phyloP scores from a whole-genome alignment of 2,888 invertebrate species.

The Ceratothoa steindachneri region DNA sequence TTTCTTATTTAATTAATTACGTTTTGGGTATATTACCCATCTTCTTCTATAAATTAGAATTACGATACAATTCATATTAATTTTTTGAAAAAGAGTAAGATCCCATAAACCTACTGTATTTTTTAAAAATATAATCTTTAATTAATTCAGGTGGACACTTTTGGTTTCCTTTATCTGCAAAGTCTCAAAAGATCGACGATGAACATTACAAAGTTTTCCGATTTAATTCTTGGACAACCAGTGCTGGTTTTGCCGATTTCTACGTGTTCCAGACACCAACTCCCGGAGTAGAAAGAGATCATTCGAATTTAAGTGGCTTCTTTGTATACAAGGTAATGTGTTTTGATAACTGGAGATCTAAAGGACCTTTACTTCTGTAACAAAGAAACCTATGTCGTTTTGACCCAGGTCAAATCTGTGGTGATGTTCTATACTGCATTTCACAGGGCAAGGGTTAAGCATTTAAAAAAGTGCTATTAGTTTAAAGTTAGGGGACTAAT shows the following conservation, averaged over 20 bases:
- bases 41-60: no score
- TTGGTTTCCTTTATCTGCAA: slow-evolving; percentile 26
- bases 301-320: slow-evolving; percentile 18
- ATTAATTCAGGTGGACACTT: slow-evolving; percentile 34
- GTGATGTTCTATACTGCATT: no score
- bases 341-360: no score
- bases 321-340: slow-evolving; percentile 21
- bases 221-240: slow-evolving; percentile 21
- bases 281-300: slow-evolving; percentile 10
- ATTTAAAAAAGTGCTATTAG: no score
- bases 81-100: not conserved
- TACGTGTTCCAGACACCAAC: slow-evolving; percentile 20
- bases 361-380: no score
- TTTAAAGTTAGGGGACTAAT: no score
- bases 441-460: no score
- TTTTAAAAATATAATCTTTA: no score
- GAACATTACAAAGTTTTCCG: not conserved
- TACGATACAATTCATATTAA: not conserved
- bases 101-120: not conserved
- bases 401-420: no score
- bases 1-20: no score
- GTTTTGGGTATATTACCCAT: no score
- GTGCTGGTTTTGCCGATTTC: slow-evolving; percentile 23
- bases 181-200: slow-evolving; percentile 6
- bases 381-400: no score